Evolutionary conservation across 1,140 invertebrate genomes (phyloP).

Genomic region (Pomacea maculata): DNA sequence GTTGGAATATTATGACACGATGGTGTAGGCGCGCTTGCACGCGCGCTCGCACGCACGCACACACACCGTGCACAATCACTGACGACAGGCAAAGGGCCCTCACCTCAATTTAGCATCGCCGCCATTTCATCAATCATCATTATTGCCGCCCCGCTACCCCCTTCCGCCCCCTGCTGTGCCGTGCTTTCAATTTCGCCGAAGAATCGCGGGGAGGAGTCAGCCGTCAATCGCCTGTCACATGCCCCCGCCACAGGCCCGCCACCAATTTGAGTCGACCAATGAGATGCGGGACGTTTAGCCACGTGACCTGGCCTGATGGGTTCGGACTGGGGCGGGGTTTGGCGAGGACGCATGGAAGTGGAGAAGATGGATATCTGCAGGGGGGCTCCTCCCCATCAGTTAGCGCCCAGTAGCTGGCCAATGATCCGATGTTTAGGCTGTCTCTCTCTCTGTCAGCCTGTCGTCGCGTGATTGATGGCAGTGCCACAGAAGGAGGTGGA

Average conservation of each 20-base stretch:
- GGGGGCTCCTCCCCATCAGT: constrained; percentile 26
- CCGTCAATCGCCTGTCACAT: constrained; percentile 19
- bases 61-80: neutral
- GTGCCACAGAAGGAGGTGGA: too few species aligned
- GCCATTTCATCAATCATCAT: constrained; percentile 36
- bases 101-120: constrained; percentile 29
- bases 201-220: neutral
- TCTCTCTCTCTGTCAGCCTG: too few species aligned
- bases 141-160: constrained; percentile 21
- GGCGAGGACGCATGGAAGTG: constrained; percentile 4
- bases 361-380: constrained; percentile 25
- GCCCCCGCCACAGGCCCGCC: constrained; percentile 16
- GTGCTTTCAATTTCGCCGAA: neutral
- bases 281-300: constrained; percentile 10
- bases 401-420: neutral
- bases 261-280: constrained; percentile 20
- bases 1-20: too few species aligned
- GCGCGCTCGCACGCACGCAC: neutral
- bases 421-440: too few species aligned
- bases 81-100: constrained; percentile 20
- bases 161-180: neutral
- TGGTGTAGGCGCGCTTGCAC: neutral
- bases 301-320: constrained; percentile 12
- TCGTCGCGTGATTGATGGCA: too few species aligned
- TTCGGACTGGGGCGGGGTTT: neutral